Conservation (phyloP, 2,797 vertebrate species). For the Austrolebias charrua region DNA sequence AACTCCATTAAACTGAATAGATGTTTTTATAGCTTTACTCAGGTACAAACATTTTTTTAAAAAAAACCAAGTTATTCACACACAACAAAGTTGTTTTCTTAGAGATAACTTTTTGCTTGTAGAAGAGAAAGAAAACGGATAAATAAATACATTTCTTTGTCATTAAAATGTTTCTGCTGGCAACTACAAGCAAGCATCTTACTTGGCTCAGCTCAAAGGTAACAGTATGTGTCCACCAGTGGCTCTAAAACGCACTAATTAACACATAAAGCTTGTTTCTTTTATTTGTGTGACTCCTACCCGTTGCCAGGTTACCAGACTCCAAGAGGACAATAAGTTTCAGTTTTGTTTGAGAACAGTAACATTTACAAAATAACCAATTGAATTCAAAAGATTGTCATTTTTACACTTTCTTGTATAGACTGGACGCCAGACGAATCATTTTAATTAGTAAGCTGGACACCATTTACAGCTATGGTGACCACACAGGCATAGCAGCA, state of each 20-base stretch:
- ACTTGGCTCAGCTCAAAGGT: not conserved
- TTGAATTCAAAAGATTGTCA: not conserved
- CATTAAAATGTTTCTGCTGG: not conserved
- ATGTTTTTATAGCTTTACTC: too few species aligned
- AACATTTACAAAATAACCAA: not conserved
- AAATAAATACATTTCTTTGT: not conserved
- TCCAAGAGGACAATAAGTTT: not conserved
- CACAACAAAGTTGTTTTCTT: too few species aligned
- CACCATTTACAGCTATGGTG: not conserved
- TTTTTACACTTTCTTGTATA: not conserved
- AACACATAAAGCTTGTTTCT: conserved; percentile 15
- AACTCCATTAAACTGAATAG: too few species aligned
- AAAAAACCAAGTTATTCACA: too few species aligned
- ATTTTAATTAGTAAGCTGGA: conserved; percentile 5
- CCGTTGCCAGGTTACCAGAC: conserved; percentile 18
- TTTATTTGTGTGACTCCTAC: conserved; percentile 15
- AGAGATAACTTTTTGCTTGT: too few species aligned
- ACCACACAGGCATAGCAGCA: not conserved
- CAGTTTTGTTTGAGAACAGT: conserved; percentile 5
- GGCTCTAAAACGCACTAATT: conserved; percentile 16
- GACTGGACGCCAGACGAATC: not conserved
- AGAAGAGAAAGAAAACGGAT: too few species aligned
- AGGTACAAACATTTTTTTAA: too few species aligned
- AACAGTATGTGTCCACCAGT: not conserved
- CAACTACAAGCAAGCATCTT: not conserved